Evolutionary conservation across 2,797 vertebrate species (phyloP).

Genomic region (Champsocephalus gunnari): DNA sequence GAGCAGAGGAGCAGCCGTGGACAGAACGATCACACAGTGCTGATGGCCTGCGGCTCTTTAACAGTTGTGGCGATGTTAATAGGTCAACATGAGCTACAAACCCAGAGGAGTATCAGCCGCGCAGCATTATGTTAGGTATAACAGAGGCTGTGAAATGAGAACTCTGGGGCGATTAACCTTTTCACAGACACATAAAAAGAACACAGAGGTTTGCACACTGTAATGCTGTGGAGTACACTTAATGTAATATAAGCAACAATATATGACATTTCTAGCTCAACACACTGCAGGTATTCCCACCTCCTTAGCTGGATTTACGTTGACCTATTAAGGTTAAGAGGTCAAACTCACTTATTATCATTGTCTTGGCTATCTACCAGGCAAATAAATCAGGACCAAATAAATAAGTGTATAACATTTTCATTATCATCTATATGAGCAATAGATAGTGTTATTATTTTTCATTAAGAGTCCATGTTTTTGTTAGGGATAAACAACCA

Average conservation of each 20-base stretch:
- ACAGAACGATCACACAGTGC: slow-evolving; percentile 4
- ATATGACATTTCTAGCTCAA: slow-evolving; percentile 26
- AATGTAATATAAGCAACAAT: slow-evolving; percentile 22
- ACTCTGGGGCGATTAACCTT: slow-evolving; percentile 42
- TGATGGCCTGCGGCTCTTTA: slow-evolving; percentile 9
- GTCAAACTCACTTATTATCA: slow-evolving; percentile 2
- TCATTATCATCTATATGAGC: slow-evolving; percentile 7
- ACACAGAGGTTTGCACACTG: neutral
- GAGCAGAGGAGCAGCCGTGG: slow-evolving; percentile 7
- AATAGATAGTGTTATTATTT: slow-evolving; percentile 19
- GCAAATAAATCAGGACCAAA: neutral
- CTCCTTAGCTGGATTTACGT: neutral
- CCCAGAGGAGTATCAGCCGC: slow-evolving; percentile 22
- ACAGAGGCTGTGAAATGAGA: slow-evolving; percentile 45
- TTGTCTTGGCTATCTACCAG: neutral
- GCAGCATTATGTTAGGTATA: slow-evolving; percentile 18
- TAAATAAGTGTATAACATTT: neutral
- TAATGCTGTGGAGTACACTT: neutral
- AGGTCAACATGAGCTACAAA: slow-evolving; percentile 33
- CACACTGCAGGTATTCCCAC: neutral
- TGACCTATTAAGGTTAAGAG: neutral
- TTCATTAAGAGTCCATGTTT: slow-evolving; percentile 7
- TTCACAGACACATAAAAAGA: slow-evolving; percentile 20
- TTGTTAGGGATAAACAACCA: neutral
- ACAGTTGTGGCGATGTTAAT: slow-evolving; percentile 26